These are phyloP conservation scores for Heliconius aoede DNA, from an alignment of 2,888 invertebrate species.

Conservation along the genomic window DNA sequence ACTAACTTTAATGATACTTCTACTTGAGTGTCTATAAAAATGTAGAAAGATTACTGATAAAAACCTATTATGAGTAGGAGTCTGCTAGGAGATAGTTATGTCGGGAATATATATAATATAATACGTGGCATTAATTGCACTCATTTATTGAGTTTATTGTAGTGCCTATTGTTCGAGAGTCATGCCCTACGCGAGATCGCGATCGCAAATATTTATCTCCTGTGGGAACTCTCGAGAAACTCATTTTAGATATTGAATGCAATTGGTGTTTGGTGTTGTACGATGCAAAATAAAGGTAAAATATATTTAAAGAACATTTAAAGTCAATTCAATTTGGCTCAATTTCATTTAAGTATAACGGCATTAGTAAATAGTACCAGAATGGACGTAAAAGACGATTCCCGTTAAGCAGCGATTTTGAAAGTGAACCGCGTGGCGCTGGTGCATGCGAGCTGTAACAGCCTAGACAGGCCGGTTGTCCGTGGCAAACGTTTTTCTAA, in stretches of 20 bases:
- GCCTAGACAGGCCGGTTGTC: constrained; percentile 65
- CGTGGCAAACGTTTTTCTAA: constrained; percentile 81
- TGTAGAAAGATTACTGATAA: constrained; percentile 34
- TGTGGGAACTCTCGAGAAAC: constrained; percentile 59
- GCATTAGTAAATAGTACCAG: constrained; percentile 25
- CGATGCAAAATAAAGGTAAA: neutral
- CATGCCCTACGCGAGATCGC: constrained; percentile 72
- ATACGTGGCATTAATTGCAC: constrained; percentile 69
- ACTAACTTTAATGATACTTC: constrained; percentile 10
- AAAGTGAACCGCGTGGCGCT: constrained; percentile 39
- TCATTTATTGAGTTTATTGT: constrained; percentile 67
- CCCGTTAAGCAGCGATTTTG: constrained; percentile 48
- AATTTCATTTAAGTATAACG: constrained; percentile 26
- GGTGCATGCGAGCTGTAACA: constrained; percentile 54
- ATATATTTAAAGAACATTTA: constrained; percentile 6
- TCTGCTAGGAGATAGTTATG: constrained; percentile 29
- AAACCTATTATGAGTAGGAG: constrained; percentile 13
- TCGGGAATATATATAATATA: constrained; percentile 35
- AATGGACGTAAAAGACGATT: constrained; percentile 54
- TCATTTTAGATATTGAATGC: constrained; percentile 22
- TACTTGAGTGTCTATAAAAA: constrained; percentile 11
- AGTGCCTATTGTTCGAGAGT: constrained; percentile 68
- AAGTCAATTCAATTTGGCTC: constrained; percentile 17
- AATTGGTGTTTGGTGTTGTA: neutral
- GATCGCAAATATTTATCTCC: constrained; percentile 66